Evolutionary conservation across 2,113 vertebrate species (phyloP).

Genomic region (Haplotaxodon microlepis): DNA sequence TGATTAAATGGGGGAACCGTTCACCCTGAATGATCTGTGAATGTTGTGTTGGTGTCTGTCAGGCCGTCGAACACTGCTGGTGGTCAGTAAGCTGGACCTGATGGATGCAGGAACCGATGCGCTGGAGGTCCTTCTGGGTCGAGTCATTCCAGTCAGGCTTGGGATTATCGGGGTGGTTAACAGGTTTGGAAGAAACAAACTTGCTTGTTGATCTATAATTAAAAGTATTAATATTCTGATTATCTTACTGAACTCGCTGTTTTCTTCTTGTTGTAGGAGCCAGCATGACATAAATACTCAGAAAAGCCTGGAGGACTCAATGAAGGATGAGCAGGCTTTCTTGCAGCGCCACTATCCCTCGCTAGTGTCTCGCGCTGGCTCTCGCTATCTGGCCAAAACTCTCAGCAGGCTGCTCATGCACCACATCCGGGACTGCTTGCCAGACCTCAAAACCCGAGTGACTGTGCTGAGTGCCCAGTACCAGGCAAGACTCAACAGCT

Average conservation of each 20-base stretch:
- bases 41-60: not conserved
- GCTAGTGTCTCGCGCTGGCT: slow-evolving; percentile 70
- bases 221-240: not conserved
- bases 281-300: slow-evolving; percentile 76
- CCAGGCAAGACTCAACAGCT: slow-evolving; percentile 72
- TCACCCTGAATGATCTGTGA: not conserved
- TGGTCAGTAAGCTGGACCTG: slow-evolving; percentile 78
- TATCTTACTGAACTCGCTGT: not conserved
- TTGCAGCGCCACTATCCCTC: slow-evolving; percentile 77
- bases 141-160: slow-evolving; percentile 76
- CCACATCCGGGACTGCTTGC: slow-evolving; percentile 78
- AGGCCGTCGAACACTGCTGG: slow-evolving; percentile 77
- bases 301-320: slow-evolving; percentile 66
- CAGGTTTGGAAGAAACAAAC: slow-evolving; percentile 56
- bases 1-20: not conserved
- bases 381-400: slow-evolving; percentile 71
- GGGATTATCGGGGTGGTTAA: slow-evolving; percentile 81
- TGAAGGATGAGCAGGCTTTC: slow-evolving; percentile 73
- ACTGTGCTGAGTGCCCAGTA: slow-evolving; percentile 73
- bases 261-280: slow-evolving; percentile 57
- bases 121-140: slow-evolving; percentile 76
- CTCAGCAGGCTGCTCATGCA: slow-evolving; percentile 77
- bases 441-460: slow-evolving; percentile 74
- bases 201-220: not conserved
- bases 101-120: slow-evolving; percentile 81